Conservation (phyloP, 2,113 vertebrate genomes). For the Aviceda subcristata region DNA sequence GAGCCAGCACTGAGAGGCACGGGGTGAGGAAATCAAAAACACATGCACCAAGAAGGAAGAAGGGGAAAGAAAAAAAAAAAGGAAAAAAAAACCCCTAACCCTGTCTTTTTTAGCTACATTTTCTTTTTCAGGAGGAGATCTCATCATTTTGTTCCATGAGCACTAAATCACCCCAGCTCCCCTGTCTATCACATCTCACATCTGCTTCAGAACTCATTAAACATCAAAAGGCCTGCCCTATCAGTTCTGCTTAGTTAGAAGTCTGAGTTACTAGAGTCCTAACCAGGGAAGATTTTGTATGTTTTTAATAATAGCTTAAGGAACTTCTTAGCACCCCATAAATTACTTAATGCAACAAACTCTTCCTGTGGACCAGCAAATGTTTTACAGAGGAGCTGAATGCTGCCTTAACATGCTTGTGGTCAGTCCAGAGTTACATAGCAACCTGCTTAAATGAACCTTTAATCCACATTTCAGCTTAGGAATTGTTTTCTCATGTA, state of each 20-base stretch:
- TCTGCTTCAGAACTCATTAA: conserved; percentile 83
- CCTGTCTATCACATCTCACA: conserved; percentile 80
- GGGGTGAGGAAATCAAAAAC: conserved; percentile 83
- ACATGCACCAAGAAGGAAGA: conserved; percentile 75
- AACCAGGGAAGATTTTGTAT: conserved; percentile 77
- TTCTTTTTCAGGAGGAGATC: conserved; percentile 69
- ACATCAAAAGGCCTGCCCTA: conserved; percentile 79
- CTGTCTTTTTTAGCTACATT: conserved; percentile 71
- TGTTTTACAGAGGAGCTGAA: conserved; percentile 65
- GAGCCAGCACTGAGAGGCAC: conserved; percentile 75
- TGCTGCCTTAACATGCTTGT: conserved; percentile 57
- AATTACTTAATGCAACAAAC: conserved; percentile 80
- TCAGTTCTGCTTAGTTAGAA: conserved; percentile 83
- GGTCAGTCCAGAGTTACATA: conserved; percentile 45
- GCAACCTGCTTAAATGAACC: conserved; percentile 48
- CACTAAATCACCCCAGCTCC: conserved; percentile 73
- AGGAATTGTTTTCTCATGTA: conserved; percentile 22
- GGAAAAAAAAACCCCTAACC: not conserved
- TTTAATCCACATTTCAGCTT: conserved; percentile 25
- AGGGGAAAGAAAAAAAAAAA: not conserved
- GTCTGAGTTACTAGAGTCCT: conserved; percentile 75
- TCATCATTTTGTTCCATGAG: conserved; percentile 77
- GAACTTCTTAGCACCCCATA: conserved; percentile 84
- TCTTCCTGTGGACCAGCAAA: conserved; percentile 76
- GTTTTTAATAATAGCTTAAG: conserved; percentile 85